A percentile compares a stretch with the other conserved stretches of the same genome.
phyloP scores from a whole-genome alignment of 2,888 invertebrate genomes.

The Formica aserva region DNA sequence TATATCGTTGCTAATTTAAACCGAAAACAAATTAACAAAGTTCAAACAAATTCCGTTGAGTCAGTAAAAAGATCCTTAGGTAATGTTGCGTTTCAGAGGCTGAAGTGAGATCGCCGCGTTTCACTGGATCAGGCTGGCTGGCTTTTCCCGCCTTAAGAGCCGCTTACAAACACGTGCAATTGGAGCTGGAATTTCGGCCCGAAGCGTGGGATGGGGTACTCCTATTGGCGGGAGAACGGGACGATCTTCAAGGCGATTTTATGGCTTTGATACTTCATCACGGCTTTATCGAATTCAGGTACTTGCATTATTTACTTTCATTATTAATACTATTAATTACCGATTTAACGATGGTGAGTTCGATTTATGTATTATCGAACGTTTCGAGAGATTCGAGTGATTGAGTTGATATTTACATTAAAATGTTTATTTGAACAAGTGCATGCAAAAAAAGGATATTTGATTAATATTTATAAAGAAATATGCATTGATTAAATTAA shows the following conservation, averaged over 20 bases:
- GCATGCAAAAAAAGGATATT: background rate
- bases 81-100: slow-evolving; percentile 87
- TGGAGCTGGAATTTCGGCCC: slow-evolving; percentile 93
- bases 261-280: slow-evolving; percentile 92
- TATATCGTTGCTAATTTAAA: background rate
- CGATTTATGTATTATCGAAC: background rate
- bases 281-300: slow-evolving; percentile 93
- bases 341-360: too few relatives aligned
- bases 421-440: background rate
- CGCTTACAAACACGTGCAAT: slow-evolving; percentile 95
- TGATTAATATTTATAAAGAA: background rate
- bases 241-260: slow-evolving; percentile 96
- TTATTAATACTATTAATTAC: background rate
- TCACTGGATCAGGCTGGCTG: slow-evolving; percentile 94
- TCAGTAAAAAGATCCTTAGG: slow-evolving; percentile 3
- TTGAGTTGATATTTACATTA: background rate
- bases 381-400: background rate
- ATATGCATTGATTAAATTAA: background rate
- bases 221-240: slow-evolving; percentile 95
- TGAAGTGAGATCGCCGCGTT: slow-evolving; percentile 92
- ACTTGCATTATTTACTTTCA: slow-evolving; percentile 69
- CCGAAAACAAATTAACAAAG: background rate
- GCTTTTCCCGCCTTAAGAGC: slow-evolving; percentile 95
- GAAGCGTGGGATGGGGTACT: slow-evolving; percentile 94
- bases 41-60: background rate